Evolutionary conservation across 1,140 invertebrate species (phyloP), one percentile per base, ranked within the genome.

Genomic region (Megathymus violae): DNA sequence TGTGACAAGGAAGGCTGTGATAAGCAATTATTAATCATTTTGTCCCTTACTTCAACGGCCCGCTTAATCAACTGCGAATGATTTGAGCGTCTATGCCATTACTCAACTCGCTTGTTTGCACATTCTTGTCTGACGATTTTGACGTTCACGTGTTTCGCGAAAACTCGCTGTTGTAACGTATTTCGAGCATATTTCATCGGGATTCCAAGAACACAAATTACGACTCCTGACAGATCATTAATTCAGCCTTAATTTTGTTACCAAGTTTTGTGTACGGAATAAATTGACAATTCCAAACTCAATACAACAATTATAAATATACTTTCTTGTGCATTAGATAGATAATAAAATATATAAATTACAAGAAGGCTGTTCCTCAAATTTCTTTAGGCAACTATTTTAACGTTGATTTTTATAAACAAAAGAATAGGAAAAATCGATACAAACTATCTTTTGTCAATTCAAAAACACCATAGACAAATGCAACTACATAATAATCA

Each of bases 21-120:
- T 82, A 82, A 79, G 71, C 73, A 78, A 74, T 82, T 78, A 85
- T 85, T 80, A 82, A 82, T 82, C 82, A 82, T 74, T 71, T 59
- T 76, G 76, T 78, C 78, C 65, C 70, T 63, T 54, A 74, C 74
- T 84, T 82, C 77, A 78, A 78, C 78, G 77, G 74, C 63, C 69
- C 81, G 73, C 68, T 82, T 82, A 80, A 82, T 82, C 79, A 78
- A 80, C 69, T 80, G 76, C 70, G 78, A 85, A 85, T 82, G 82
- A 68, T 80, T 76, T 62, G 62, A 75, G 74, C 74, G 67, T 77
- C 71, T 77, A 64, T 64, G 68, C 67, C 78, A 82, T 80, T 71
- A 78, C 71, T 80, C 76, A 79, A 67, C 47, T 61, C 52, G 62
- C 72, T 73, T 74, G 72, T 77, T 77, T 79, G 69, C 70, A 70